phyloP scores from a whole-genome alignment of 2,113 vertebrate genomes.

The Malaclemys terrapin region DNA sequence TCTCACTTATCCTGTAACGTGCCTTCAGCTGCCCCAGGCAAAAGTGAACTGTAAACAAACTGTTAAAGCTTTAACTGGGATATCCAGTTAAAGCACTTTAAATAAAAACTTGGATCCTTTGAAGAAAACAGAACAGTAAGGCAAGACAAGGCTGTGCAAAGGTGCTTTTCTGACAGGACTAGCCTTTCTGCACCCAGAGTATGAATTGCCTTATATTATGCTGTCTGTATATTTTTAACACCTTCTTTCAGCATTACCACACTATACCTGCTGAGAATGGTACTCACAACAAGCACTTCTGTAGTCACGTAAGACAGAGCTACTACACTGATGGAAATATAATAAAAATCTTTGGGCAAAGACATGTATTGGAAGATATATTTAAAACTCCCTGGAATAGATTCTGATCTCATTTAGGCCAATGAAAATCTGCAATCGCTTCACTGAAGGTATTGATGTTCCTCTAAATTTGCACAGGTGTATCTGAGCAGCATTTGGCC shows the following conservation, averaged over 20 bases:
- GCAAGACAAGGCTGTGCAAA: constrained; percentile 59
- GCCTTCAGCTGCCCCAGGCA: constrained; percentile 71
- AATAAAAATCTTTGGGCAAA: background rate
- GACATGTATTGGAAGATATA: background rate
- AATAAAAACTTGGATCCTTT: constrained; percentile 71
- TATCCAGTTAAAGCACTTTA: constrained; percentile 79
- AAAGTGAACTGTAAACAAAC: constrained; percentile 75
- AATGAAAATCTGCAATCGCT: background rate
- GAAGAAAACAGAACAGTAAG: constrained; percentile 66
- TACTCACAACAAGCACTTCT: constrained; percentile 6
- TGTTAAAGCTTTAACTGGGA: constrained; percentile 75
- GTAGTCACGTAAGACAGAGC: background rate
- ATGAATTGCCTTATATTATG: background rate
- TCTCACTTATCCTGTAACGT: constrained; percentile 59
- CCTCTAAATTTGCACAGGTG: background rate
- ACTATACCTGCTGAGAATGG: background rate
- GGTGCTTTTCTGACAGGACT: constrained; percentile 63
- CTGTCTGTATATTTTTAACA: background rate
- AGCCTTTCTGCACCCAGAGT: constrained; percentile 20
- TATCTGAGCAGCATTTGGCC: background rate
- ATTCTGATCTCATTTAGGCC: rapidly evolving
- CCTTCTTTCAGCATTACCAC: background rate
- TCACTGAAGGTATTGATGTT: background rate
- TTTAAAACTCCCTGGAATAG: background rate
- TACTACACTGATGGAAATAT: background rate